Evolutionary conservation across 2,113 vertebrate species (phyloP).

Genomic region (Scolopax mira): DNA sequence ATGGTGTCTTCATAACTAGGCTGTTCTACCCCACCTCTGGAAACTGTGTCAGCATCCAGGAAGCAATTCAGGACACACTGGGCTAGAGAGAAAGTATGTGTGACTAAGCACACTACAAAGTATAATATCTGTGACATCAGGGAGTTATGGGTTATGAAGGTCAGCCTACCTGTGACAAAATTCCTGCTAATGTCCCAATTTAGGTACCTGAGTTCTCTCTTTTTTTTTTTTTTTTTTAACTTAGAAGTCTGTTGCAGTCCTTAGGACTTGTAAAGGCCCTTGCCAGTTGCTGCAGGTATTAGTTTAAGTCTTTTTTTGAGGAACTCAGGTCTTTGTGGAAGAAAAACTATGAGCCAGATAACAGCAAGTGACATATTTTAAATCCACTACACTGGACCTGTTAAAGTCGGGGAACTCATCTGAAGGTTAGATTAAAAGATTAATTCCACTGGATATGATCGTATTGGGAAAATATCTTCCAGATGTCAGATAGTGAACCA

Average conservation of each 20-base stretch:
- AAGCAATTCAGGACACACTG: not conserved
- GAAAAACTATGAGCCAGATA: not conserved
- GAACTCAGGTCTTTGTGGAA: not conserved
- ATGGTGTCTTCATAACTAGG: not conserved
- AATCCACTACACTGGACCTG: not conserved
- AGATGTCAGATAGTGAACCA: not conserved
- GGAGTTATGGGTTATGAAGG: not conserved
- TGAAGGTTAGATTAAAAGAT: not conserved
- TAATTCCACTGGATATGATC: not conserved
- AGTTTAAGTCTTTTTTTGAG: not conserved
- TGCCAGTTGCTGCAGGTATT: not conserved
- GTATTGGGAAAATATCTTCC: not conserved
- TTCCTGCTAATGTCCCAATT: not conserved
- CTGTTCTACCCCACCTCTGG: not conserved
- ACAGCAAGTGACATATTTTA: not conserved
- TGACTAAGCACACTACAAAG: not conserved
- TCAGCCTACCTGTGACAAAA: not conserved
- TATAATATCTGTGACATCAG: not conserved
- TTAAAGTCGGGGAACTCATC: not conserved
- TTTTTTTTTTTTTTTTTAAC: not conserved
- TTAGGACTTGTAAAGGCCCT: not conserved
- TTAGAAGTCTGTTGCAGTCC: not conserved
- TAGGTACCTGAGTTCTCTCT: not conserved
- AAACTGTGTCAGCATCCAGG: not conserved
- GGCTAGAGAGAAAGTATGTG: not conserved